Evolutionary conservation across 2,888 invertebrate genomes (phyloP), one percentile per base, ranked within the genome.

Genomic region (Vanessa cardui): DNA sequence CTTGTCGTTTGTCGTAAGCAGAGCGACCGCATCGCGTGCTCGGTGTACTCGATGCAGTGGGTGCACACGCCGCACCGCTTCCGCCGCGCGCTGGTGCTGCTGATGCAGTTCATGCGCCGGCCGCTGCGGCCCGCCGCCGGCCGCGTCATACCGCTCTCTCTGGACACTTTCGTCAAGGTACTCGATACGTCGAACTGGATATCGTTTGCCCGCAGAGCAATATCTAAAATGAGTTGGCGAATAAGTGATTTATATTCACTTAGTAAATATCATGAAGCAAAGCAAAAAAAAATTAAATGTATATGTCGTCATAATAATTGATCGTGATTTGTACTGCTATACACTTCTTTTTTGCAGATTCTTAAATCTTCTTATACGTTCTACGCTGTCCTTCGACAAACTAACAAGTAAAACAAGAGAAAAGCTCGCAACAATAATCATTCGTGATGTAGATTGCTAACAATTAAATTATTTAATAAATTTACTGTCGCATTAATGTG

Each of bases 71-170:
- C 74, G 71, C 68, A 7, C 58, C 71, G 72, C 66, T 74, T 83
- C 80, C 78, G 79, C 73, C 83, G 86, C 79, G 69, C 81, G 74
- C 81, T 94, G 77, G 73, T 92, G 70, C 80, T 93, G 77, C 80
- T 90, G 68, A 88, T 94, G 91, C 83, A 83, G 77, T 85, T 92
- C 73, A 87, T 90, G 63, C 83, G 86, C 72, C 86, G 87, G 18
- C 92, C 93, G 64, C 85, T 94, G 74, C 87, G 88, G 31, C 86
- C 93, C 69, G 85, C 84, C 75, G 93, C 93, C 69, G 92, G 89
- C 1, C 86, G 81, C 73, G 82, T 93, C 72, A 87, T 94, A 61
- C 86, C 91, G 54, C 88, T 94, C 58, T 94, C 94, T 0, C 84
- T 94, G 20, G 84, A 88, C 64, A 93, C 94, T 16, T 94, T 93